A percentile compares a stretch with the other conserved stretches of the same genome.
These are phyloP conservation scores for Fringilla coelebs DNA, from an alignment of 2,797 vertebrate species.

Conservation along the genomic window DNA sequence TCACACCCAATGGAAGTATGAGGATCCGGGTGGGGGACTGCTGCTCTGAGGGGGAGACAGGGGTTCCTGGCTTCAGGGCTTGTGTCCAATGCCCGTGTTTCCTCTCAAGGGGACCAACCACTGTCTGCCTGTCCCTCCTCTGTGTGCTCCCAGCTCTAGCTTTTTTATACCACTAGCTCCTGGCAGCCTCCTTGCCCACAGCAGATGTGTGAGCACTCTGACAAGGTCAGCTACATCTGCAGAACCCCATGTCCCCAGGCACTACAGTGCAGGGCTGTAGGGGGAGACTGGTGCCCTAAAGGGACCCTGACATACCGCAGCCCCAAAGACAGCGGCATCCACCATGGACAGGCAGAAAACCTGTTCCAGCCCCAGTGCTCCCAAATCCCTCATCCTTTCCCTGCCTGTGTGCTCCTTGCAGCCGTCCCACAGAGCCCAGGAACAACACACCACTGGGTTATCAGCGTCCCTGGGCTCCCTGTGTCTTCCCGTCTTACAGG, in stretches of 20 bases:
- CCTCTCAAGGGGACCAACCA: not conserved
- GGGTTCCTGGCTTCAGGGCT: not conserved
- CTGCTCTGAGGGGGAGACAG: not conserved
- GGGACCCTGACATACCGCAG: not conserved
- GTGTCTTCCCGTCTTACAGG: not conserved
- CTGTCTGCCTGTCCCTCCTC: not conserved
- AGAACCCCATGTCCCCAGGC: not conserved
- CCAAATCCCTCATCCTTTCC: not conserved
- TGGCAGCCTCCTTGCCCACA: not conserved
- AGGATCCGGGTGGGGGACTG: not conserved
- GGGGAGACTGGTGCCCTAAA: not conserved
- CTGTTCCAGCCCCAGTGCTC: not conserved
- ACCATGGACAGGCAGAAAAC: not conserved
- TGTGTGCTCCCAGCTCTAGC: not conserved
- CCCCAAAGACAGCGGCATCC: not conserved
- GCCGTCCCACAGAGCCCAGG: not conserved
- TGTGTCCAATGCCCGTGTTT: not conserved
- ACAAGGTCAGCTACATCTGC: not conserved
- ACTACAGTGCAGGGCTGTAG: accelerated
- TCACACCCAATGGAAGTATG: accelerated
- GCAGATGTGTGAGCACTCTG: accelerated
- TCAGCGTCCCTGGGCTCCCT: not conserved
- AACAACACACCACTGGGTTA: not conserved
- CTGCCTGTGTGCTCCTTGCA: not conserved
- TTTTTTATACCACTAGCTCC: not conserved